Conservation (phyloP, 2,113 vertebrate genomes). For the Anarhynchus alexandrinus region DNA sequence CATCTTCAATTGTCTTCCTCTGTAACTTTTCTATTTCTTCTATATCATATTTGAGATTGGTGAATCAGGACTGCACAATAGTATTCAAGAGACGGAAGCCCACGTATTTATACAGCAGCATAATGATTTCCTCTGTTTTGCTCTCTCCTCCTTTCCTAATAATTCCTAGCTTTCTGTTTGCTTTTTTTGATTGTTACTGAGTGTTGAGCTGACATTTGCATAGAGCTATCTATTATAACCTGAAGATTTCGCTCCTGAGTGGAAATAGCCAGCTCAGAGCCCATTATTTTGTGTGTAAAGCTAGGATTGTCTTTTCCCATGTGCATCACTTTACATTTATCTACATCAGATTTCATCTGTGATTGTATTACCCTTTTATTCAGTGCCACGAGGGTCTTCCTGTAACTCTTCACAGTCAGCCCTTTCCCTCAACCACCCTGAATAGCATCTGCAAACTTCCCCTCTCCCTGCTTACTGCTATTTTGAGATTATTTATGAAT, state of each 20-base stretch:
- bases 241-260: not conserved
- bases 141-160: slow-evolving; percentile 10
- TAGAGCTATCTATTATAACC: slow-evolving; percentile 22
- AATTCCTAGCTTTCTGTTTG: slow-evolving; percentile 26
- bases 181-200: slow-evolving; percentile 29
- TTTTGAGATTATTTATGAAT: not conserved
- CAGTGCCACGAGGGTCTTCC: not conserved
- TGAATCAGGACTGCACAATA: slow-evolving; percentile 13
- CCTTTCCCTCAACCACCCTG: not conserved
- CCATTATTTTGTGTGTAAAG: slow-evolving; percentile 45
- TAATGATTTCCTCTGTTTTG: slow-evolving; percentile 25
- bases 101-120: not conserved
- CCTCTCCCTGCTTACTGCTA: not conserved
- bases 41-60: slow-evolving; percentile 26
- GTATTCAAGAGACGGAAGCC: not conserved
- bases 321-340: slow-evolving; percentile 38
- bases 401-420: not conserved
- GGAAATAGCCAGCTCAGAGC: slow-evolving; percentile 16
- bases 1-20: slow-evolving; percentile 39
- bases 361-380: slow-evolving; percentile 40
- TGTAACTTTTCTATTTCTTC: slow-evolving; percentile 37
- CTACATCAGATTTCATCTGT: slow-evolving; percentile 43
- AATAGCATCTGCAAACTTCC: not conserved
- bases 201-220: slow-evolving; percentile 33
- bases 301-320: slow-evolving; percentile 17